Conservation (phyloP, 1,140 invertebrate species). For the Zophobas atratus region DNA sequence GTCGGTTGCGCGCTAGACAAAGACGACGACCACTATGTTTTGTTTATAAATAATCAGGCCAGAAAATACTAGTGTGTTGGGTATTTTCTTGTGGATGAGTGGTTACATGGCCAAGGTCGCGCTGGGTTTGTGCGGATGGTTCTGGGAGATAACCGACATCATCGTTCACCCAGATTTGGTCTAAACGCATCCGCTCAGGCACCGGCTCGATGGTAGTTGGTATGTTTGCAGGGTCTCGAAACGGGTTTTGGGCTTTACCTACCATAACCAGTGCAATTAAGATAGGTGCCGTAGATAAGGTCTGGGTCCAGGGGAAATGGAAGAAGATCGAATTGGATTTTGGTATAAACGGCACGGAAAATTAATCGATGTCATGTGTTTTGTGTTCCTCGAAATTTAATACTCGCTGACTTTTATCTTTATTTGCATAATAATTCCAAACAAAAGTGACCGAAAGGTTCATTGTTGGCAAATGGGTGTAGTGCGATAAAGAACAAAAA, state of each 20-base stretch:
- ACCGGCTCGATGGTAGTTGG: too few species aligned
- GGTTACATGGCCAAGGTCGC: conserved; percentile 29
- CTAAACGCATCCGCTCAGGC: too few species aligned
- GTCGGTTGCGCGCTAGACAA: background rate
- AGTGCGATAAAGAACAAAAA: background rate
- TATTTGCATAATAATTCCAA: conserved; percentile 9
- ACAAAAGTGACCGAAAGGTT: conserved; percentile 14
- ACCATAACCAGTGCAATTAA: background rate
- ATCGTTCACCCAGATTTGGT: conserved; percentile 19
- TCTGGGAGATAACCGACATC: conserved; percentile 10
- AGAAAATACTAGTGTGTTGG: conserved; percentile 1
- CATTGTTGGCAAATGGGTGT: background rate
- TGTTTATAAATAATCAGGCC: conserved; percentile 7
- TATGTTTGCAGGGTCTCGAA: too few species aligned
- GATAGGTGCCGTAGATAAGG: background rate
- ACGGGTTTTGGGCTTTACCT: too few species aligned
- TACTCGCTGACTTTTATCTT: conserved; percentile 1
- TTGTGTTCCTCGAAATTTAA: background rate
- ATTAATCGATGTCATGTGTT: background rate
- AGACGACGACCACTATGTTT: background rate
- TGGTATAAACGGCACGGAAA: background rate
- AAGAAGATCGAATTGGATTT: background rate
- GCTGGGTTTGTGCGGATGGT: conserved; percentile 9
- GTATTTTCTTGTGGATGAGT: background rate
- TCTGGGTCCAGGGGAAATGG: background rate